Percentiles rank a stretch among this genome's conserved stretches.
Evolutionary conservation across 2,797 vertebrate genomes (phyloP).

Genomic region (Cossypha dichroa): DNA sequence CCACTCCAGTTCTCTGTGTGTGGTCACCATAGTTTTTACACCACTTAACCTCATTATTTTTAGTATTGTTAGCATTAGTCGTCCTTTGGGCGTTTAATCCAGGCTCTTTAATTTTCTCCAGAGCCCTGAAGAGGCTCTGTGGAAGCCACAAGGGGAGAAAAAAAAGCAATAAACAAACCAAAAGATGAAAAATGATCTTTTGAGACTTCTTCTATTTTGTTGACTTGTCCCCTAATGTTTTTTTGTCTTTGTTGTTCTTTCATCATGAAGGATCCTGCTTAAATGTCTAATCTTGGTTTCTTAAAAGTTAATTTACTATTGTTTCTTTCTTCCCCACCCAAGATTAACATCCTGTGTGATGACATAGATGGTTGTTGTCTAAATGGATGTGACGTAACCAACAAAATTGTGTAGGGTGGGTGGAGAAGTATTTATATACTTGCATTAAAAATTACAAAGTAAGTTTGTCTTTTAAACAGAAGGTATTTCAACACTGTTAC

Average conservation of each 20-base stretch:
- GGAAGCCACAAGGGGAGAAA: constrained; percentile 25
- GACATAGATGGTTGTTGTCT: constrained; percentile 67
- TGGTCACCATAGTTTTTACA: constrained; percentile 29
- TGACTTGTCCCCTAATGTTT: constrained; percentile 18
- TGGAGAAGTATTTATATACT: constrained; percentile 64
- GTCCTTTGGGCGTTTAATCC: constrained; percentile 72
- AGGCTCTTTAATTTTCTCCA: constrained; percentile 67
- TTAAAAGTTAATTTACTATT: constrained; percentile 56
- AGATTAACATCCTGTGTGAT: constrained; percentile 66
- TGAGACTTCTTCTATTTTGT: constrained; percentile 27
- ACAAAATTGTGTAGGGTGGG: constrained; percentile 46
- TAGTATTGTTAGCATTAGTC: constrained; percentile 39
- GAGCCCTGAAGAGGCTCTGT: constrained; percentile 51
- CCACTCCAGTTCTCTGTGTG: constrained; percentile 33
- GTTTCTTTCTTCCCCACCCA: constrained; percentile 59
- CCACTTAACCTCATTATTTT: constrained; percentile 50
- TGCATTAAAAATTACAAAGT: constrained; percentile 59
- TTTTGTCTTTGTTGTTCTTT: constrained; percentile 46
- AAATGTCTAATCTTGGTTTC: constrained; percentile 41
- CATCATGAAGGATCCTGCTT: constrained; percentile 6
- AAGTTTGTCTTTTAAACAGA: constrained; percentile 55
- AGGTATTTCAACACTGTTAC: constrained; percentile 46
- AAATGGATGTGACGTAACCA: constrained; percentile 42
- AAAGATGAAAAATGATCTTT: constrained; percentile 40
- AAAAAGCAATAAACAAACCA: constrained; percentile 11